Conservation (phyloP, 2,113 vertebrate species). For the Hirundichthys speculiger region DNA sequence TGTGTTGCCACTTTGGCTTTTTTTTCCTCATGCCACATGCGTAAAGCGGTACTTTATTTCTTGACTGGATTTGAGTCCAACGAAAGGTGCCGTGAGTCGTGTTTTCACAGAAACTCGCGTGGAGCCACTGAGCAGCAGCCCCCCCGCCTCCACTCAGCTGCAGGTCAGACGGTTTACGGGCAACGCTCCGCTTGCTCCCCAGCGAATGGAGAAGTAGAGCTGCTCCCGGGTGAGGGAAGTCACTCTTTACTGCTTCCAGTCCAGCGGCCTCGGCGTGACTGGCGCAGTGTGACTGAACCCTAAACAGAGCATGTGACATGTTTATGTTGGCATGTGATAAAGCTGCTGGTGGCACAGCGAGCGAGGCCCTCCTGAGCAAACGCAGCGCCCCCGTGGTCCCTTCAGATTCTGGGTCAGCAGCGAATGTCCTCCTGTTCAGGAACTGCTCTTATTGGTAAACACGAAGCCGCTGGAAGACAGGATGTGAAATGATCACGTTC, state of each 20-base stretch:
- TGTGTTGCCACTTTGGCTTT: too few relatives aligned
- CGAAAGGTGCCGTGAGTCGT: neutral
- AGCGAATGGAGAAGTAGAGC: conserved; percentile 40
- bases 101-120: neutral
- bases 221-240: conserved; percentile 39
- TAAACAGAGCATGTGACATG: conserved; percentile 3
- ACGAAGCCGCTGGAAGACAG: conserved; percentile 8
- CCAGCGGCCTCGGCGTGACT: conserved; percentile 13
- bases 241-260: neutral
- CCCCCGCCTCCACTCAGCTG: neutral
- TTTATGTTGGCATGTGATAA: conserved; percentile 15
- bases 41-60: too few relatives aligned
- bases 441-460: conserved; percentile 36
- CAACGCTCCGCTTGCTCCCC: too few relatives aligned
- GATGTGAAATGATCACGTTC: conserved; percentile 32
- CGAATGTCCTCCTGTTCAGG: conserved; percentile 8
- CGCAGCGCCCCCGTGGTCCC: neutral
- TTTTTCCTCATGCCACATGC: too few relatives aligned
- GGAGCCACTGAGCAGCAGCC: neutral
- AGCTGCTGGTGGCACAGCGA: conserved; percentile 6
- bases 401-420: conserved; percentile 17
- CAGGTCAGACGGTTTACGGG: conserved; percentile 7
- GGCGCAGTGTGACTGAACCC: neutral
- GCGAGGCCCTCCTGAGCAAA: conserved; percentile 10
- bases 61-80: neutral